Percentiles rank a stretch among this genome's conserved stretches.
Evolutionary conservation across 2,113 vertebrate species (phyloP).

Genomic region (Procavia capensis): DNA sequence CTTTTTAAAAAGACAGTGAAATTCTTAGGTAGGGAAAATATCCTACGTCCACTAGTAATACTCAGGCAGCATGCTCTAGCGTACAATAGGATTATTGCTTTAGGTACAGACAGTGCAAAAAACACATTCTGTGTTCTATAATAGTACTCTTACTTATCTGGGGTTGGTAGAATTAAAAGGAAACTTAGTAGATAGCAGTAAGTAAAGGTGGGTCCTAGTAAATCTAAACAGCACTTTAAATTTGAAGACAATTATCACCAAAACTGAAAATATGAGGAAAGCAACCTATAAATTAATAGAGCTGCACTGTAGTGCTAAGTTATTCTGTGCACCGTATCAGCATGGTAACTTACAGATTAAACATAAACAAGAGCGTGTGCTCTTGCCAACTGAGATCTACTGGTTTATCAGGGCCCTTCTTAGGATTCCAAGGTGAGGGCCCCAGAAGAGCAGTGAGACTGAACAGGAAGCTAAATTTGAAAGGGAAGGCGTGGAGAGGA

Average conservation of each 20-base stretch:
- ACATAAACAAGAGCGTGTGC: slow-evolving; percentile 82
- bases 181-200: slow-evolving; percentile 83
- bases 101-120: slow-evolving; percentile 86
- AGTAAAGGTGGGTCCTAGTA: slow-evolving; percentile 81
- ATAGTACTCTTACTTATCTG: slow-evolving; percentile 80
- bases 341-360: slow-evolving; percentile 79
- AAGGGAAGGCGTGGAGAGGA: background rate
- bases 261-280: slow-evolving; percentile 85
- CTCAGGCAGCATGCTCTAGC: slow-evolving; percentile 86
- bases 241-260: slow-evolving; percentile 87
- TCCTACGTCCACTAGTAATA: slow-evolving; percentile 84
- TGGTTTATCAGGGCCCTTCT: slow-evolving; percentile 79
- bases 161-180: slow-evolving; percentile 82
- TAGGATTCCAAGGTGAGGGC: slow-evolving; percentile 74
- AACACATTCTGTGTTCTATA: slow-evolving; percentile 81
- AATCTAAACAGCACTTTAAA: slow-evolving; percentile 86
- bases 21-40: slow-evolving; percentile 80
- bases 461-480: slow-evolving; percentile 74
- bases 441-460: slow-evolving; percentile 57
- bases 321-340: slow-evolving; percentile 84
- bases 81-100: slow-evolving; percentile 89
- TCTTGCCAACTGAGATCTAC: slow-evolving; percentile 72
- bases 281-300: slow-evolving; percentile 83
- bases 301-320: slow-evolving; percentile 84
- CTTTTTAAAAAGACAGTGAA: slow-evolving; percentile 68